Conservation (phyloP, 2,797 vertebrate genomes). For the Calcarius lapponicus region DNA sequence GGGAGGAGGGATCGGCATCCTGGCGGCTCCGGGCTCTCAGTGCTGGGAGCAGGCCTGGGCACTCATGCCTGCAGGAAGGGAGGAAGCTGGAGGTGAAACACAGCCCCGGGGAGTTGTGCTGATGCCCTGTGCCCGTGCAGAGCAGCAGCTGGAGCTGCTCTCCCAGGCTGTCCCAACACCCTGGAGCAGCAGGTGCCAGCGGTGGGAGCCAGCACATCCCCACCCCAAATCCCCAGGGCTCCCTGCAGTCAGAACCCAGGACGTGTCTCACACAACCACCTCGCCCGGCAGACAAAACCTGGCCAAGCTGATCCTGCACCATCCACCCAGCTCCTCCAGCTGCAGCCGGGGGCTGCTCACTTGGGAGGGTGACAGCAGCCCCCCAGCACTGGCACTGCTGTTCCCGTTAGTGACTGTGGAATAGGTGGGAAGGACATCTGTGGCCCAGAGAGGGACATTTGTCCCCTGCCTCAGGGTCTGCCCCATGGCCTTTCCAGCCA, state of each 20-base stretch:
- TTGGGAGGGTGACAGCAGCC: background rate
- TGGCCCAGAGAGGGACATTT: no score
- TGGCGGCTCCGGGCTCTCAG: slow-evolving; percentile 72
- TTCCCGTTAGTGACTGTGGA: no score
- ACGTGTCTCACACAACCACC: fast-evolving
- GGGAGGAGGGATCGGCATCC: slow-evolving; percentile 92
- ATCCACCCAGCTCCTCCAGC: background rate
- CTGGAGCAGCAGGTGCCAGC: background rate
- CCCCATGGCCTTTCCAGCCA: background rate
- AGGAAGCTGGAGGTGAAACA: background rate
- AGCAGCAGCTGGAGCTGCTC: background rate
- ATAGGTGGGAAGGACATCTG: no score
- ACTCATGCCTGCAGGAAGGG: slow-evolving; percentile 74
- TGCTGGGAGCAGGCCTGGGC: slow-evolving; percentile 67
- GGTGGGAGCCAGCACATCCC: background rate
- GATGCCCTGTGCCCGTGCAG: fast-evolving
- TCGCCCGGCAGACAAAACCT: background rate
- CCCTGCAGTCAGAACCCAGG: background rate
- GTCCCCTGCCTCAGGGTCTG: no score
- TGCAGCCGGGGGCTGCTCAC: background rate
- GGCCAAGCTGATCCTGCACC: background rate
- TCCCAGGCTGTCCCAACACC: background rate
- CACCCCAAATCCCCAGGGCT: background rate
- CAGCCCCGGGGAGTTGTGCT: background rate
- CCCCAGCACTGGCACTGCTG: background rate